These are phyloP conservation scores for Rhagonycha fulva DNA, from an alignment of 2,888 invertebrate genomes.

Conservation along the genomic window DNA sequence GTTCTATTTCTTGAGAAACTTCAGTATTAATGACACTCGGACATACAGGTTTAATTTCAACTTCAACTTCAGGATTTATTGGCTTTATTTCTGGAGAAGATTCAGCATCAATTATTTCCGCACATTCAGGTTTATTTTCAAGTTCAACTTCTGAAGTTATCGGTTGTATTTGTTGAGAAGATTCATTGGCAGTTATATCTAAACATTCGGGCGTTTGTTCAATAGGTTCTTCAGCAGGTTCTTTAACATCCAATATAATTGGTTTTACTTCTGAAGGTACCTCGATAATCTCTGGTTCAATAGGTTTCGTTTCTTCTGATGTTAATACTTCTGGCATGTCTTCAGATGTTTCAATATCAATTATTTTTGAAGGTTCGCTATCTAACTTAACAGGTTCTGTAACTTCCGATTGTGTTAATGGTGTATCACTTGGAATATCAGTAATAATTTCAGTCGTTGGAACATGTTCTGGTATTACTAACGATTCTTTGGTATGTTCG, in stretches of 20 bases:
- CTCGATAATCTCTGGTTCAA: not conserved
- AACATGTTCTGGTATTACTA: conserved; percentile 30
- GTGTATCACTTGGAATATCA: not conserved
- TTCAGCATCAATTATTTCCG: conserved; percentile 40
- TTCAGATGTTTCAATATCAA: not conserved
- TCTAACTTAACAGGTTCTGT: not conserved
- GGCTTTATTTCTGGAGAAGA: not conserved
- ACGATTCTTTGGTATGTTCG: conserved; percentile 36
- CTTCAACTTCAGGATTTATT: not conserved
- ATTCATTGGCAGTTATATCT: not conserved
- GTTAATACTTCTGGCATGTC: not conserved
- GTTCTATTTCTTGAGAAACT: not conserved
- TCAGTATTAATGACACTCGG: conserved; percentile 43
- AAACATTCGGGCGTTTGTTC: not conserved
- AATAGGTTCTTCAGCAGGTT: not conserved
- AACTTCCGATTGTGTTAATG: not conserved
- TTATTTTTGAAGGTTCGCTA: not conserved
- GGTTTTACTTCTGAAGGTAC: not conserved
- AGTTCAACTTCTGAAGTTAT: conserved; percentile 36
- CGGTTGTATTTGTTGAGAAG: conserved; percentile 6
- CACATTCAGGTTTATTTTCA: conserved; percentile 24
- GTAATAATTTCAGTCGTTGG: conserved; percentile 34
- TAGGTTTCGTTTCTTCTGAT: not conserved
- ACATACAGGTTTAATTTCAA: conserved; percentile 8
- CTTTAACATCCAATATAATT: too few relatives aligned